Evolutionary conservation across 2,113 vertebrate species (phyloP).

Genomic region (Hiodon tergisus): DNA sequence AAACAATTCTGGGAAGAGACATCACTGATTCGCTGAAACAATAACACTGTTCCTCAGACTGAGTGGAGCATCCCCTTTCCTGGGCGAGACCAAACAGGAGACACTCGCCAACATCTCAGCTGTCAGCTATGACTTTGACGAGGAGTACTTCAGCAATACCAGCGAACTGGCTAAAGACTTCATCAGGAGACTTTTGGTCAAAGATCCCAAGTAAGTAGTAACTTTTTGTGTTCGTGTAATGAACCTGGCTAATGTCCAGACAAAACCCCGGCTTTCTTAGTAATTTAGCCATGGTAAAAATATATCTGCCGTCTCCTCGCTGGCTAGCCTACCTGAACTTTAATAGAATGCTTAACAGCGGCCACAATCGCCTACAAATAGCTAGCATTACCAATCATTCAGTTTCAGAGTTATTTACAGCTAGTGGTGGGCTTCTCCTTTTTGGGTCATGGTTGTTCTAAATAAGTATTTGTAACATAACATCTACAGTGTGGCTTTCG

Average conservation of each 20-base stretch:
- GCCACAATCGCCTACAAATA: too few relatives aligned
- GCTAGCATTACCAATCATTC: too few relatives aligned
- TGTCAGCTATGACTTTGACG: constrained; percentile 94
- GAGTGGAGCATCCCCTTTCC: constrained; percentile 87
- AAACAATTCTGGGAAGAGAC: not conserved
- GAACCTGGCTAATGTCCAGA: too few relatives aligned
- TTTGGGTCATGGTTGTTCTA: not conserved
- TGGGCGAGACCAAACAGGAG: constrained; percentile 96
- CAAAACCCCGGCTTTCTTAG: too few relatives aligned
- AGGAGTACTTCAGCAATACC: constrained; percentile 94
- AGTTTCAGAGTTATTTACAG: too few relatives aligned
- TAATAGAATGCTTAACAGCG: too few relatives aligned
- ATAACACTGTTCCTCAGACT: constrained; percentile 54
- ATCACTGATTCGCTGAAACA: not conserved
- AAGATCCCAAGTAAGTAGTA: constrained; percentile 84
- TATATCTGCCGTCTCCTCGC: too few relatives aligned
- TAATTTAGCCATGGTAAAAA: too few relatives aligned
- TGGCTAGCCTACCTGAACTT: too few relatives aligned
- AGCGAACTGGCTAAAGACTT: constrained; percentile 97
- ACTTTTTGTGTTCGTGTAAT: not conserved
- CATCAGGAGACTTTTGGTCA: constrained; percentile 88
- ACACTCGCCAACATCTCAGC: constrained; percentile 94
- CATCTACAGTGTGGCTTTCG: not conserved
- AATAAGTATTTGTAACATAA: not conserved
- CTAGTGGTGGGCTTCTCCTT: too few relatives aligned